A percentile compares a stretch with the other conserved stretches of the same genome.
These are phyloP conservation scores for Bubo bubo DNA, from an alignment of 2,113 vertebrate genomes.

Conservation along the genomic window DNA sequence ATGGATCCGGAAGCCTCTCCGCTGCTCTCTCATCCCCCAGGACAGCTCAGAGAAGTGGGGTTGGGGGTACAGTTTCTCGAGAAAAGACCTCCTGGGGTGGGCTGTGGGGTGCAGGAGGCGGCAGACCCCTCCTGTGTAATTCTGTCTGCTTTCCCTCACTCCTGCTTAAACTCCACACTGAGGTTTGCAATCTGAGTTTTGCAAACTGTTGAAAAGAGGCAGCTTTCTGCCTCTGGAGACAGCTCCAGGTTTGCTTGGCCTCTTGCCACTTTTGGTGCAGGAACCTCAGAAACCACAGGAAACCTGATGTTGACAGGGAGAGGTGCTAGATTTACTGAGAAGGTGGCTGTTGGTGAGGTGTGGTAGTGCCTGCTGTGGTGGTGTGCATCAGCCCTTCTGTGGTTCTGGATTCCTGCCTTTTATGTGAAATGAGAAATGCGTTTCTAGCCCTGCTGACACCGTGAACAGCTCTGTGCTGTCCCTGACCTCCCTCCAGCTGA, in stretches of 20 bases:
- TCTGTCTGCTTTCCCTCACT: background rate
- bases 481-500: background rate
- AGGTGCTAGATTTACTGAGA: background rate
- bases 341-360: background rate
- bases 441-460: background rate
- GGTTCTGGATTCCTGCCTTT: background rate
- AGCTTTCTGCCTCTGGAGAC: background rate
- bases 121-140: background rate
- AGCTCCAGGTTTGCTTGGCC: background rate
- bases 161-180: background rate
- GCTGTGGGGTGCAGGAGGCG: background rate
- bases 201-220: background rate
- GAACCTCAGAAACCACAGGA: background rate
- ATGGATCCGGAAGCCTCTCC: background rate
- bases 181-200: background rate
- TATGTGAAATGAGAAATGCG: background rate
- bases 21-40: background rate
- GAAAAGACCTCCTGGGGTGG: background rate
- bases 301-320: background rate
- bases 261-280: background rate
- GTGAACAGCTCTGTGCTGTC: background rate
- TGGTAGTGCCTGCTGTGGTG: background rate
- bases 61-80: fast-evolving
- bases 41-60: fast-evolving
- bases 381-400: background rate